These are phyloP conservation scores for Teinopalpus imperialis DNA, from an alignment of 2,888 invertebrate species.

Conservation along the genomic window DNA sequence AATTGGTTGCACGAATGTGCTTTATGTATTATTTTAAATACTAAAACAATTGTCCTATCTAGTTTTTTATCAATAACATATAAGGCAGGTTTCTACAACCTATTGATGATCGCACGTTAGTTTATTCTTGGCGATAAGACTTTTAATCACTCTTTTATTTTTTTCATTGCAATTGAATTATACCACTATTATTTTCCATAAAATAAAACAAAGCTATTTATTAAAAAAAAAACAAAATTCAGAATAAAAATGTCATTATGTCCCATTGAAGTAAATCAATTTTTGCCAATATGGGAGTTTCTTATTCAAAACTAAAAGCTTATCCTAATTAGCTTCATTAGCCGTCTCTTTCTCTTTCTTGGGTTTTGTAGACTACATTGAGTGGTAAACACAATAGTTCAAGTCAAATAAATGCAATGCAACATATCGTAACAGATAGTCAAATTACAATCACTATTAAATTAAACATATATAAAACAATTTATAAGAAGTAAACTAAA, in stretches of 20 bases:
- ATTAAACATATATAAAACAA: constrained; percentile 2
- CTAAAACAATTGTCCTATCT: constrained; percentile 30
- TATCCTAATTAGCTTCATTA: too few relatives aligned
- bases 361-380: too few relatives aligned
- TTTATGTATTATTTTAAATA: constrained; percentile 15
- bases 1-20: constrained; percentile 11
- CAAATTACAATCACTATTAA: background rate
- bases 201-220: too few relatives aligned
- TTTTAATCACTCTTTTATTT: background rate
- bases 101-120: too few relatives aligned
- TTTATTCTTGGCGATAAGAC: background rate
- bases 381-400: background rate
- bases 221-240: background rate
- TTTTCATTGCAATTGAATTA: too few relatives aligned
- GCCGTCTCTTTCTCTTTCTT: too few relatives aligned
- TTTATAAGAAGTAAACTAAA: constrained; percentile 10
- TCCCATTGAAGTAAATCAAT: too few relatives aligned
- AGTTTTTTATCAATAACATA: constrained; percentile 18
- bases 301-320: too few relatives aligned
- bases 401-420: constrained; percentile 3
- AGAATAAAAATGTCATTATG: too few relatives aligned
- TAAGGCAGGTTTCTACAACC: background rate
- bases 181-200: too few relatives aligned
- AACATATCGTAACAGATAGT: too few relatives aligned
- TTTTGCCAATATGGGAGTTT: too few relatives aligned